Percentiles rank a stretch among this genome's conserved stretches.
Conservation (phyloP, 2,888 invertebrate genomes). For the Cerastoderma edule region DNA sequence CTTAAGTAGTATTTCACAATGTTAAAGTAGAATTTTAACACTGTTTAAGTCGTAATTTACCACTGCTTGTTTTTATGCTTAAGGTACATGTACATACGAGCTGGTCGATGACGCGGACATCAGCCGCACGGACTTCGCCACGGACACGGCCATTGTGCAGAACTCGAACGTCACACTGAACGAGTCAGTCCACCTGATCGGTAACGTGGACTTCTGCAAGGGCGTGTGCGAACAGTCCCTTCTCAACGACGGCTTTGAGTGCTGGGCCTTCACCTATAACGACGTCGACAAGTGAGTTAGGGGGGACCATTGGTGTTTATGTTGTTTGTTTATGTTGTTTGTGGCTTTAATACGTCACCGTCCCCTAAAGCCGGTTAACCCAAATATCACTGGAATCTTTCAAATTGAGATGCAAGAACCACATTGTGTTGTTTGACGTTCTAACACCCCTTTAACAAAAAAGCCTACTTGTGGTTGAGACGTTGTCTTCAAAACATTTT, state of each 20-base stretch:
- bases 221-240: slow-evolving; percentile 56
- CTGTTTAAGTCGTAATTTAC: neutral
- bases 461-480: too few species aligned
- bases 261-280: slow-evolving; percentile 60
- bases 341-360: too few species aligned
- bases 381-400: too few species aligned
- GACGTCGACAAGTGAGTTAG: slow-evolving; percentile 22
- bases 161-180: slow-evolving; percentile 56
- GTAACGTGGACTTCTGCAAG: slow-evolving; percentile 48
- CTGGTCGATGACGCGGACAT: slow-evolving; percentile 43
- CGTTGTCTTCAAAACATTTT: too few species aligned
- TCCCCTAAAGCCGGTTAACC: neutral
- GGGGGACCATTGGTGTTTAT: neutral
- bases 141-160: slow-evolving; percentile 45
- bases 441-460: too few species aligned
- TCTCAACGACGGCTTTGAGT: slow-evolving; percentile 53
- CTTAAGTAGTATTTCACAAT: too few species aligned
- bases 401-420: too few species aligned
- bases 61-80: neutral
- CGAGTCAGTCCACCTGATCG: slow-evolving; percentile 53
- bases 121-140: slow-evolving; percentile 50
- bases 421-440: too few species aligned
- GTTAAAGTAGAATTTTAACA: neutral
- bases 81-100: slow-evolving; percentile 48
- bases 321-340: too few species aligned